Conservation (phyloP, 2,888 invertebrate species). For the Latheticus oryzae region DNA sequence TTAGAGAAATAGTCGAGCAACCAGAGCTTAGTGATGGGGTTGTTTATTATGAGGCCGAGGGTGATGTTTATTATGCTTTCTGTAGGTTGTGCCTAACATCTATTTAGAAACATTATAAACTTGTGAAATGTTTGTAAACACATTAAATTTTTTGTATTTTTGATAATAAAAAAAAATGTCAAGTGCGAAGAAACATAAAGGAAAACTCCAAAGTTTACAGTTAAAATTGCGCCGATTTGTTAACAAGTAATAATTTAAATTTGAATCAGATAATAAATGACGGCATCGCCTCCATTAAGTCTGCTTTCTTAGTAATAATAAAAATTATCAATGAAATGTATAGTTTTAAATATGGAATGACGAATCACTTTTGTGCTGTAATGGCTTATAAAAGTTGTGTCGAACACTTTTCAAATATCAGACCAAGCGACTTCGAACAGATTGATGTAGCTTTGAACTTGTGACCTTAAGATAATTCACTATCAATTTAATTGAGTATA, state of each 20-base stretch:
- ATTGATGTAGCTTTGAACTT: conserved; percentile 42
- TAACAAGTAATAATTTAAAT: conserved; percentile 21
- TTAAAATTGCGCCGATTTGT: conserved; percentile 16
- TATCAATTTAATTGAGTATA: conserved; percentile 38
- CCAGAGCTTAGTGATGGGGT: too few relatives aligned
- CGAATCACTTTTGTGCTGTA: conserved; percentile 23
- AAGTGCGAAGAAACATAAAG: too few relatives aligned
- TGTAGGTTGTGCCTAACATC: too few relatives aligned
- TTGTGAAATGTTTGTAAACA: too few relatives aligned
- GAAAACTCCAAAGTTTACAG: too few relatives aligned
- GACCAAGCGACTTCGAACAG: conserved; percentile 42
- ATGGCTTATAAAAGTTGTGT: conserved; percentile 33
- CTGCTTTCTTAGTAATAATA: conserved; percentile 37
- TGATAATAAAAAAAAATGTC: too few relatives aligned
- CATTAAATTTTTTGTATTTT: too few relatives aligned
- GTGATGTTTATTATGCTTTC: too few relatives aligned
- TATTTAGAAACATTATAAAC: too few relatives aligned
- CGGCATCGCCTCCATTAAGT: conserved; percentile 39
- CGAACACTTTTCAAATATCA: conserved; percentile 36
- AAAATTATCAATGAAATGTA: conserved; percentile 34
- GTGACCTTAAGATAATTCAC: conserved; percentile 42
- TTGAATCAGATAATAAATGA: conserved; percentile 31
- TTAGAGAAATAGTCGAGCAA: too few relatives aligned
- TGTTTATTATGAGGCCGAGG: too few relatives aligned
- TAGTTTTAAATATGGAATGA: conserved; percentile 18